Base-by-base conservation (phyloP, 2,888 invertebrate species). In the Onthophagus sagittarius region DNA sequence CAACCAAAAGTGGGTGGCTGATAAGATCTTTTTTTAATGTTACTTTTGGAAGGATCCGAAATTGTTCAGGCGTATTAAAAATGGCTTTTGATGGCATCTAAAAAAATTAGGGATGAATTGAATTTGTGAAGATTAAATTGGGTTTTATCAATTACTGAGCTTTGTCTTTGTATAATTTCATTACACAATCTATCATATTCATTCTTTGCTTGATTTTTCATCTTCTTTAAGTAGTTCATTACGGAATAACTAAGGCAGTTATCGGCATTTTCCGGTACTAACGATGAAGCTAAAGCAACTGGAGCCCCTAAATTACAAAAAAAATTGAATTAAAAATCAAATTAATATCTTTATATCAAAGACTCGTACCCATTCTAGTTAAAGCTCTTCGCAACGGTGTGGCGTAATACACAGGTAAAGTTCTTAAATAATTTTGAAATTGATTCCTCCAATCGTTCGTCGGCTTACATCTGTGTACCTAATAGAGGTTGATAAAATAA, bases 361-460 rank as follows among this genome's bases (percentile, higher is more conserved):
- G 5, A 23, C 6, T 53, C 39, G 5, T 15, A 76, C 95, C 96
- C 93, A 98, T 97, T 83, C 96, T 91, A 6, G 93, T 91, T 73
- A 99, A 86, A 0, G 97, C 98, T 86, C 97, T 90, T 78, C 96
- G 90, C 78, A 99, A 86, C 31, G 98, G 96, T 79, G 90, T 90
- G 71, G 93, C 92, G 86, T 99, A 99, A 85, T 99, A 99, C 3
- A 95, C 93, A 9, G 99, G 99, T 91, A 99, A 95, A n/a, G 95
- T 93, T 79, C 96, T 92, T 79, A 98, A 90, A 82, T 99, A 99
- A 84, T 93, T 94, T 79, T 96, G 95, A 86, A 99, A 98, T 77
- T 95, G 94, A 72, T 93, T 90, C 81, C 96, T 91, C 95, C 98
- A 97, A 83, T 97, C 97, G 69, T 92, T 92, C 9, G 94, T 93